Percentiles rank a stretch among this genome's conserved stretches.
These are phyloP conservation scores for Cephus cinctus DNA, from an alignment of 1,140 invertebrate genomes.

Conservation along the genomic window DNA sequence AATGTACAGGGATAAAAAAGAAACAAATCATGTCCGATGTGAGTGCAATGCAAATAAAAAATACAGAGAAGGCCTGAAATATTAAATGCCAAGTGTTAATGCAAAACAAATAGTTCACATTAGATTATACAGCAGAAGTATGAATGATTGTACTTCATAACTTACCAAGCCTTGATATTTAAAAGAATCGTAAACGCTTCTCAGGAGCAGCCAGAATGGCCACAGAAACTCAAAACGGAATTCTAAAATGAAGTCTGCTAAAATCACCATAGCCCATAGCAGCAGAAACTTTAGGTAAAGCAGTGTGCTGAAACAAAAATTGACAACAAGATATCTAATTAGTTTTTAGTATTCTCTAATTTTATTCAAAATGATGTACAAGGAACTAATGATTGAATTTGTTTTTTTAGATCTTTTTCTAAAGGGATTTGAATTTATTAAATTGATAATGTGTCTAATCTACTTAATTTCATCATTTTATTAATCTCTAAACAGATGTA, in stretches of 20 bases:
- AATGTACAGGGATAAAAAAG: constrained; percentile 98
- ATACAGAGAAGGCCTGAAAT: constrained; percentile 94
- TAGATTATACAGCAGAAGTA: constrained; percentile 25
- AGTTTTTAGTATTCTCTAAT: too few relatives aligned
- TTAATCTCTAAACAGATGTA: too few relatives aligned
- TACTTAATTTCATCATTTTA: too few relatives aligned
- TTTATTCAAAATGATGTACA: too few relatives aligned
- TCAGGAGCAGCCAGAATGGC: constrained; percentile 96
- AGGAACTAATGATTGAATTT: too few relatives aligned
- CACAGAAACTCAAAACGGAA: constrained; percentile 99
- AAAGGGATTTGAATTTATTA: too few relatives aligned
- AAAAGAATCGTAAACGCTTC: constrained; percentile 97
- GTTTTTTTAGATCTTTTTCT: too few relatives aligned
- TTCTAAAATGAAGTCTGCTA: constrained; percentile 96
- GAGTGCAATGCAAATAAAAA: constrained; percentile 97
- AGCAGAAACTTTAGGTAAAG: constrained; percentile 95
- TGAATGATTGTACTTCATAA: constrained; percentile 37
- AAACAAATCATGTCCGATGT: constrained; percentile 99
- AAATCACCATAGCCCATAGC: constrained; percentile 92
- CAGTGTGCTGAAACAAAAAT: constrained; percentile 78
- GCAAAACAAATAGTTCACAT: constrained; percentile 6
- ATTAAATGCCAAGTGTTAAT: constrained; percentile 12
- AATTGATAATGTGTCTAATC: too few relatives aligned
- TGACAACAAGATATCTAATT: constrained; percentile 20
- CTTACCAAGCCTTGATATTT: constrained; percentile 98